phyloP scores from a whole-genome alignment of 2,888 invertebrate species.

The Meiosimyza platycephala region DNA sequence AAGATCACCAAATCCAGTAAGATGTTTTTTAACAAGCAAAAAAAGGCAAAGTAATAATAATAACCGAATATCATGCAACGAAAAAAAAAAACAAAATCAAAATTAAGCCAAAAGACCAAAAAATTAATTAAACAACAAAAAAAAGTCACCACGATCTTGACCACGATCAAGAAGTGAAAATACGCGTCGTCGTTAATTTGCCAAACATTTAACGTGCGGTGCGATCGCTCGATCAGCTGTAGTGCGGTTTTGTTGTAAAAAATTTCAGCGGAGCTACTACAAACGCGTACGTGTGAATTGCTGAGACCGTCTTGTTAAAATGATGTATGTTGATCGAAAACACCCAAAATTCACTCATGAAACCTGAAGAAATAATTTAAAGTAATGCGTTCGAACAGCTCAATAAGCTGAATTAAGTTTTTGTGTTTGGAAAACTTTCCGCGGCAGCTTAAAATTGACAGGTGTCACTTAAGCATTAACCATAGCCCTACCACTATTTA shows the following conservation, averaged over 20 bases:
- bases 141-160: neutral
- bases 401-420: no score
- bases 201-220: neutral
- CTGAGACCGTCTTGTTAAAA: neutral
- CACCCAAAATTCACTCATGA: neutral
- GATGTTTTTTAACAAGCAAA: neutral
- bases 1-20: neutral
- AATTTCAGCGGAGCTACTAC: no score
- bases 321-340: conserved; percentile 7
- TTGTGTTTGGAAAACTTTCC: conserved; percentile 6
- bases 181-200: neutral
- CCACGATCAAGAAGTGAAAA: conserved; percentile 14
- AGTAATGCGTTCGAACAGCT: neutral
- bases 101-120: neutral
- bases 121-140: conserved; percentile 6
- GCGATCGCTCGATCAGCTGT: neutral
- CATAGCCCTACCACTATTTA: neutral
- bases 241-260: neutral
- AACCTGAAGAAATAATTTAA: neutral
- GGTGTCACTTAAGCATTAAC: no score
- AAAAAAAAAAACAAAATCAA: neutral
- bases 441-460: neutral
- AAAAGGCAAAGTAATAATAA: no score
- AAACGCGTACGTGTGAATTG: neutral
- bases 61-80: no score